Base-by-base conservation (phyloP, 2,888 invertebrate species). In the Schrankia costaestrigalis region DNA sequence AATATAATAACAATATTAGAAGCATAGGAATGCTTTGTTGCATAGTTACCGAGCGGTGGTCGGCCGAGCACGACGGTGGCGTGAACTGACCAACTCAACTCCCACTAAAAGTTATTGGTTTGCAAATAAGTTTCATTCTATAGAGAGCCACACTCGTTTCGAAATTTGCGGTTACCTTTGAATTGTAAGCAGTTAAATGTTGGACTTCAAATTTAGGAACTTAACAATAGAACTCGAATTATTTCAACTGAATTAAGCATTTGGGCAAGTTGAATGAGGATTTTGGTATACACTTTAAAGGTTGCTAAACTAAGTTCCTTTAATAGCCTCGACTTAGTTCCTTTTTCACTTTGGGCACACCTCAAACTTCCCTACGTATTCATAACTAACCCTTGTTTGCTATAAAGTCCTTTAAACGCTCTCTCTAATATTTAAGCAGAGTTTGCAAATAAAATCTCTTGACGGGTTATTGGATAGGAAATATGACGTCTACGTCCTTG, bases 181-280 rank as follows among this genome's bases (percentile, higher is more conserved):
- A 82, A 84, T 81, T 81, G 83, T 84, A 84, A 84, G 84, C 82
- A 82, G 83, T 83, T 82, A 80, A 82, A 85, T 80, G 84, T 82
- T 78, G 74, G 80, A 78, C 75, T 81, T 74, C 74, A 78, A 82
- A 79, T 84, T 84, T 81, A 65, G 75, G 69, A 83, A 83, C 80
- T 78, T 77, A 83, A 84, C 84, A 84, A 84, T 83, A 72, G 83
- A 79, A 83, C 79, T 78, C 78, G 71, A 79, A 84, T 84, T 81
- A 84, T 84, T 83, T 59, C 80, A 79, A 79, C 81, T 72, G 72
- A 83, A 84, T 84, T 82, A 83, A 81, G 71, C 77, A 63, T 83
- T 83, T 70, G 69, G 71, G 74, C 66, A 71, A 77, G 75, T 78
- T 75, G 75, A 82, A 81, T 79, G 71, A 71, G 79, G 75, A 81